A percentile compares a stretch with the other conserved stretches of the same genome.
These are phyloP conservation scores for Imbricaverruca yamaguchii DNA, from an alignment of 2,888 invertebrate species.

Conservation along the genomic window DNA sequence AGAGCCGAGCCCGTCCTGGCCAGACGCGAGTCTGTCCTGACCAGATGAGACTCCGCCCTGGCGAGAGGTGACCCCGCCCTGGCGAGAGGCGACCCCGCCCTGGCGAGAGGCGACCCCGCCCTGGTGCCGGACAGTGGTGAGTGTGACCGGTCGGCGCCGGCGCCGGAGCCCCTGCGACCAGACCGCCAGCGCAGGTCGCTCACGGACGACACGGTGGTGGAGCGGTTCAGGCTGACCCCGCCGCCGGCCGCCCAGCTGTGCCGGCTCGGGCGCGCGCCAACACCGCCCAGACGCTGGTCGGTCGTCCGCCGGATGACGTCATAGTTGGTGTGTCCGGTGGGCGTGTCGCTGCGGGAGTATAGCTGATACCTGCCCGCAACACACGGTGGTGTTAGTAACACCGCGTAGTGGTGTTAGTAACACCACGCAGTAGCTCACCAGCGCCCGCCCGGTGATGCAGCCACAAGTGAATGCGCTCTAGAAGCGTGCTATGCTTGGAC, in stretches of 20 bases:
- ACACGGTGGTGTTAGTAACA: no score
- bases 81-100: neutral
- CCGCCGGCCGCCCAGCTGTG: constrained; percentile 13
- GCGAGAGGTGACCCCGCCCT: neutral
- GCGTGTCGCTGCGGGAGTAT: constrained; percentile 1
- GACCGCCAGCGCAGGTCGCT: neutral
- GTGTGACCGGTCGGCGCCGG: neutral
- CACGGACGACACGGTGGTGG: neutral
- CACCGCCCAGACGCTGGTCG: neutral
- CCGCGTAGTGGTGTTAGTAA: no score
- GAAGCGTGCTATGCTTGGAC: no score
- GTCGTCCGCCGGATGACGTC: neutral
- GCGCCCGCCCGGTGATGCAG: no score
- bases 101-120: neutral
- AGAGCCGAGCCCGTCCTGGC: no score
- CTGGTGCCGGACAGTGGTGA: neutral
- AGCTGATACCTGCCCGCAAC: neutral
- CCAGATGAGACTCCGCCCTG: neutral
- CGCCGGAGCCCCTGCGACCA: neutral
- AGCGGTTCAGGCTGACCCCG: neutral
- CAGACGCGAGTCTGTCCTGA: no score
- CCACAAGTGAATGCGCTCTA: no score
- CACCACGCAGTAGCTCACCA: no score
- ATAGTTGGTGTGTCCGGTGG: neutral
- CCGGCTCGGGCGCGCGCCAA: neutral